A percentile compares a stretch with the other conserved stretches of the same genome.
Conservation (phyloP, 2,113 vertebrate species). For the Notechis scutatus region DNA sequence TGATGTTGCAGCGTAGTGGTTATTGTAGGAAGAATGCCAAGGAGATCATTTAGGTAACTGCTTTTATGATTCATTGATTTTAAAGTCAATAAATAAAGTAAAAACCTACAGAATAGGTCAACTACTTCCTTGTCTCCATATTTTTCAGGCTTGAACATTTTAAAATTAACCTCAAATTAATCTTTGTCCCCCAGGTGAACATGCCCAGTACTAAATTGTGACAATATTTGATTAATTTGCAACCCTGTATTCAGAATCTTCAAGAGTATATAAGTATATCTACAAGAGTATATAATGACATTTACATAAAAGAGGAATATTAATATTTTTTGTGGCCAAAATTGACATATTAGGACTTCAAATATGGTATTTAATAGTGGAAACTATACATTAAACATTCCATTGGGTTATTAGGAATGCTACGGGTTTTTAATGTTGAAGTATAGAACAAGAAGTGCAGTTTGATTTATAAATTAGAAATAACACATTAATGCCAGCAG, state of each 20-base stretch:
- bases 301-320: background rate
- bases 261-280: too few species aligned
- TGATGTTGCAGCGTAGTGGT: accelerated
- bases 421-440: background rate
- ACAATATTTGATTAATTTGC: background rate
- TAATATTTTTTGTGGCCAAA: background rate
- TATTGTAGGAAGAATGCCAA: background rate
- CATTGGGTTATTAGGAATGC: background rate
- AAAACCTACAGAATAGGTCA: background rate
- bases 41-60: background rate
- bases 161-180: background rate
- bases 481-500: background rate
- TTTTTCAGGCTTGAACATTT: background rate
- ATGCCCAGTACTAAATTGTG: background rate
- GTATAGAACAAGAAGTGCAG: background rate
- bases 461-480: background rate
- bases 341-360: background rate
- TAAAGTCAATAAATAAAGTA: conserved; percentile 12
- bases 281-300: background rate
- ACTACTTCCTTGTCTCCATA: background rate
- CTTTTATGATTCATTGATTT: background rate
- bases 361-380: background rate
- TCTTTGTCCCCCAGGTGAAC: background rate
- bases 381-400: background rate
- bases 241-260: background rate